phyloP scores from a whole-genome alignment of 2,113 vertebrate species.

The Micronycteris hirsuta region DNA sequence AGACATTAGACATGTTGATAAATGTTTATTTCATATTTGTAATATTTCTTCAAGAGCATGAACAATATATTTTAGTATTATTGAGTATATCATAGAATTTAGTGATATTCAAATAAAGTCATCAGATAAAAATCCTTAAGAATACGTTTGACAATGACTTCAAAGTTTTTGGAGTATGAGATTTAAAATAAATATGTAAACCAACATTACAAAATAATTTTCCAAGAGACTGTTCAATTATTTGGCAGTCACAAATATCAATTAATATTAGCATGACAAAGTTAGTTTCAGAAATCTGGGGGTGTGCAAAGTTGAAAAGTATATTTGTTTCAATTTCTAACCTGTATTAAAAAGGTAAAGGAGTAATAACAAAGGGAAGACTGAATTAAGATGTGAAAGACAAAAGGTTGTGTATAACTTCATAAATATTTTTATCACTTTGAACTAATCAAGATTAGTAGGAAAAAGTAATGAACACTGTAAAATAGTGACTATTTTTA shows the following conservation, averaged over 20 bases:
- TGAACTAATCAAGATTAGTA: not conserved
- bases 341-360: not conserved
- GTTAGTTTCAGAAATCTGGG: not conserved
- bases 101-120: not conserved
- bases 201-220: not conserved
- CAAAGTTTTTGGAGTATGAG: not conserved
- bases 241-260: not conserved
- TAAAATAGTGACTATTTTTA: not conserved
- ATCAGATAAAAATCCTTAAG: not conserved
- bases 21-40: not conserved
- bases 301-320: not conserved
- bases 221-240: not conserved
- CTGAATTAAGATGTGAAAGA: not conserved
- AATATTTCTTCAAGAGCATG: not conserved
- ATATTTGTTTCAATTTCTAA: not conserved
- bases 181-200: not conserved
- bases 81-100: not conserved
- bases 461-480: not conserved
- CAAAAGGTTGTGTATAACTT: not conserved
- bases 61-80: not conserved
- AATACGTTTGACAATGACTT: not conserved
- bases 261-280: not conserved
- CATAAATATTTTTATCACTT: not conserved
- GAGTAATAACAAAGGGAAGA: not conserved
- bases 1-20: not conserved